Conservation (phyloP, 2,888 invertebrate genomes). For the Ferdinandea cuprea region DNA sequence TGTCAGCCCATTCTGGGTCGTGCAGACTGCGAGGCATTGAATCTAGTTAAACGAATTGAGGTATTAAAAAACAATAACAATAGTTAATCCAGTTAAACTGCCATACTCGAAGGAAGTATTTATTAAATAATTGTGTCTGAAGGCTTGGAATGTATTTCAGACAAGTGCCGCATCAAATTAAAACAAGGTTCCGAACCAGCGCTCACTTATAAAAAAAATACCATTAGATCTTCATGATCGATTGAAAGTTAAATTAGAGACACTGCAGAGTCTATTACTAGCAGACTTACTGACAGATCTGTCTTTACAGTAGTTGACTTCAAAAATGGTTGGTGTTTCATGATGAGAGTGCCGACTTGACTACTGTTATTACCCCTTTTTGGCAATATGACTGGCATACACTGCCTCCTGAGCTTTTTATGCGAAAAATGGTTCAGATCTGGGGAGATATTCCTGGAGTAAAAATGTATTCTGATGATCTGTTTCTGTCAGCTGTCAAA, state of each 20-base stretch:
- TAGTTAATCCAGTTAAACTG: background rate
- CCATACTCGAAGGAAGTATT: background rate
- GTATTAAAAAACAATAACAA: constrained; percentile 2
- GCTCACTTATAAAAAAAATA: constrained; percentile 49
- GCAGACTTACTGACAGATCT: constrained; percentile 45
- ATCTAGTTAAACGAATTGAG: constrained; percentile 17
- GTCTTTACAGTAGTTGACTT: constrained; percentile 70
- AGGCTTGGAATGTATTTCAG: constrained; percentile 44
- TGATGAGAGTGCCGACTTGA: constrained; percentile 59
- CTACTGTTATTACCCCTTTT: constrained; percentile 67
- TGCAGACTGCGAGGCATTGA: constrained; percentile 10
- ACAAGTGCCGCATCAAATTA: constrained; percentile 50
- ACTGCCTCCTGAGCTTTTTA: constrained; percentile 59
- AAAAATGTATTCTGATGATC: constrained; percentile 26
- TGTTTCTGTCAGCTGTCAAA: constrained; percentile 8
- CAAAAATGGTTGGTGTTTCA: constrained; percentile 60
- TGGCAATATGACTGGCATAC: constrained; percentile 57
- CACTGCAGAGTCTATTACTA: constrained; percentile 71
- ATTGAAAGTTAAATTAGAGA: constrained; percentile 40
- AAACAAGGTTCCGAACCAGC: constrained; percentile 27
- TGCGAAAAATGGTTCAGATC: constrained; percentile 48
- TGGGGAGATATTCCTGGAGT: constrained; percentile 53
- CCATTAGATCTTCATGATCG: constrained; percentile 39
- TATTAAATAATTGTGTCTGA: constrained; percentile 24
- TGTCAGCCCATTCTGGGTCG: constrained; percentile 37